phyloP scores from a whole-genome alignment of 2,888 invertebrate genomes.

The Agapostemon virescens region DNA sequence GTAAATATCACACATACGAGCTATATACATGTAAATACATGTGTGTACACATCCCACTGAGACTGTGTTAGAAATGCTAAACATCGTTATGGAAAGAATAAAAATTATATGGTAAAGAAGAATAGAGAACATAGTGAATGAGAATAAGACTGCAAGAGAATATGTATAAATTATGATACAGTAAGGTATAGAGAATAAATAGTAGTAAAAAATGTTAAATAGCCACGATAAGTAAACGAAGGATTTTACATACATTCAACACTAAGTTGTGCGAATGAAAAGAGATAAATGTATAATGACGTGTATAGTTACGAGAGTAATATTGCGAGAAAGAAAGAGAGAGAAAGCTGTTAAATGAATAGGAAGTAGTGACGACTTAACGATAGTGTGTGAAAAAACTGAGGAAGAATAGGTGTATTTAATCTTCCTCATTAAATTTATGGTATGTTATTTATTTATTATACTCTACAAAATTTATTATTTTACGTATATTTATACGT shows the following conservation, averaged over 20 bases:
- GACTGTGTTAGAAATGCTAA: no score
- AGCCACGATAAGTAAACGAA: background rate
- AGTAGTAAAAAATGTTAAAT: background rate
- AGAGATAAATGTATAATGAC: background rate
- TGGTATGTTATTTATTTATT: conserved; percentile 34
- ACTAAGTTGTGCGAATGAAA: background rate
- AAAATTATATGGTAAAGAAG: background rate
- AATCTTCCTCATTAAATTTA: conserved; percentile 5
- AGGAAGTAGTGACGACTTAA: conserved; percentile 16
- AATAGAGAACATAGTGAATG: background rate
- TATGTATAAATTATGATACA: background rate
- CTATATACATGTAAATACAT: no score
- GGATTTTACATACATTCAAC: background rate
- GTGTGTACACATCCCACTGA: no score
- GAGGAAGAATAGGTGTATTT: conserved; percentile 15
- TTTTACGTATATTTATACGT: background rate
- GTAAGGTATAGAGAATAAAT: background rate
- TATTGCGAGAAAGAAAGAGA: background rate
- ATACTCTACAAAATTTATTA: conserved; percentile 2
- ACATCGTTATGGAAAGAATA: background rate
- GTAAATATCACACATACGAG: no score
- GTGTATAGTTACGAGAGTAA: background rate
- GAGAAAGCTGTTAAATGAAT: conserved; percentile 3
- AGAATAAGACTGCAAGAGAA: background rate
- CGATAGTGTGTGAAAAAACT: conserved; percentile 12